A percentile compares a stretch with the other conserved stretches of the same genome.
These are phyloP conservation scores for Remorina albescens DNA, from an alignment of 2,797 vertebrate genomes.

Conservation along the genomic window DNA sequence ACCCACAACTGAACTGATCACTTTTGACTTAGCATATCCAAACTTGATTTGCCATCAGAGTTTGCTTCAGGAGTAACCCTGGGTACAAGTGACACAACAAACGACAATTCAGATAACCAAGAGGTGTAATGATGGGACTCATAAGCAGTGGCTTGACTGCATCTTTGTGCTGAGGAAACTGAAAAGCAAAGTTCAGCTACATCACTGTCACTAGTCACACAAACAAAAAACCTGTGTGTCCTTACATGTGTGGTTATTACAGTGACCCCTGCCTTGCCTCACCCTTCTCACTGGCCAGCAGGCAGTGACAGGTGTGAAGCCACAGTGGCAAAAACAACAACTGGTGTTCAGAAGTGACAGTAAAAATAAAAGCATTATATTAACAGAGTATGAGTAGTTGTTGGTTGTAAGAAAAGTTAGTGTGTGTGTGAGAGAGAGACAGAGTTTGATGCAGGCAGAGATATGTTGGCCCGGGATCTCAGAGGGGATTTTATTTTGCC, in stretches of 20 bases:
- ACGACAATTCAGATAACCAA: neutral
- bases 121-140: neutral
- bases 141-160: neutral
- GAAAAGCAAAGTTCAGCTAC: neutral
- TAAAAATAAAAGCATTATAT: slow-evolving; percentile 43
- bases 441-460: slow-evolving; percentile 32
- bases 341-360: slow-evolving; percentile 36
- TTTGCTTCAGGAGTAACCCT: neutral
- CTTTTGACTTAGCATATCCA: neutral
- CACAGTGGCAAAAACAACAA: slow-evolving; percentile 52
- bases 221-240: slow-evolving; percentile 17
- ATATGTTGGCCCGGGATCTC: slow-evolving; percentile 38
- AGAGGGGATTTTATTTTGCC: slow-evolving; percentile 57
- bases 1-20: neutral
- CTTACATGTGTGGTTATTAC: slow-evolving; percentile 27
- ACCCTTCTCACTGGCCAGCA: slow-evolving; percentile 17
- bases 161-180: neutral
- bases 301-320: slow-evolving; percentile 62
- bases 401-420: slow-evolving; percentile 11
- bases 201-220: neutral
- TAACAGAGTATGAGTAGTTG: neutral
- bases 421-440: neutral
- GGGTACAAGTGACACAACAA: neutral
- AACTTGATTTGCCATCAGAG: neutral
- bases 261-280: slow-evolving; percentile 1